phyloP scores from a whole-genome alignment of 1,140 invertebrate species.

The Cepaea nemoralis region DNA sequence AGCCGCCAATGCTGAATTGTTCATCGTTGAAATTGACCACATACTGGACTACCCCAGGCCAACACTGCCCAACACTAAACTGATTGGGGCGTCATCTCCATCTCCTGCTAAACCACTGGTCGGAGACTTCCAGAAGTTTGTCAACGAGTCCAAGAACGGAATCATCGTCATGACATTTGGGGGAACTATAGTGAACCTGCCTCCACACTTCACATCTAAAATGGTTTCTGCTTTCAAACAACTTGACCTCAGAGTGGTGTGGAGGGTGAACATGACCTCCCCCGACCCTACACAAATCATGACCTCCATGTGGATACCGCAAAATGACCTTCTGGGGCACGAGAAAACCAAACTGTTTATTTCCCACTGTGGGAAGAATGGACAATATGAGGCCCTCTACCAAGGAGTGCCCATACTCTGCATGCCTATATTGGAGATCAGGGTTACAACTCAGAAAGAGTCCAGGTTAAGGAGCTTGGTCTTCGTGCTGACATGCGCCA shows the following conservation, averaged over 20 bases:
- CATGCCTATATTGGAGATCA: no score
- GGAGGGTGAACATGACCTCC: constrained; percentile 27
- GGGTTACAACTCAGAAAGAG: no score
- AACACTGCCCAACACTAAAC: constrained; percentile 48
- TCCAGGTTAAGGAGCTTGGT: no score
- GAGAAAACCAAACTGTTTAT: no score
- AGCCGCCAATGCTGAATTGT: constrained; percentile 33
- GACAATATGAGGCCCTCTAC: no score
- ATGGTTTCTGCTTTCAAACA: constrained; percentile 35
- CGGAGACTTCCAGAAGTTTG: constrained; percentile 34
- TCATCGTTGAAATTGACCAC: constrained; percentile 50
- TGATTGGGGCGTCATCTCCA: constrained; percentile 49
- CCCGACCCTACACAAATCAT: constrained; percentile 22
- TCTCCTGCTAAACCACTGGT: constrained; percentile 35
- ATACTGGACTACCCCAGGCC: constrained; percentile 50
- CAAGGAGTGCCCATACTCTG: no score
- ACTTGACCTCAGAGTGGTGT: constrained; percentile 30
- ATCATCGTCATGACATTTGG: constrained; percentile 50
- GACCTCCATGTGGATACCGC: no score
- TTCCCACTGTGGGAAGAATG: no score
- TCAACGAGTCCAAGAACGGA: constrained; percentile 29
- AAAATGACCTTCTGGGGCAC: no score
- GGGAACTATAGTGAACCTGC: constrained; percentile 27
- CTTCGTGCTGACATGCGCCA: no score
- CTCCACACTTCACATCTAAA: constrained; percentile 27